A percentile compares a stretch with the other conserved stretches of the same genome.
Conservation (phyloP, 2,888 invertebrate genomes). For the Tribolium freemani region DNA sequence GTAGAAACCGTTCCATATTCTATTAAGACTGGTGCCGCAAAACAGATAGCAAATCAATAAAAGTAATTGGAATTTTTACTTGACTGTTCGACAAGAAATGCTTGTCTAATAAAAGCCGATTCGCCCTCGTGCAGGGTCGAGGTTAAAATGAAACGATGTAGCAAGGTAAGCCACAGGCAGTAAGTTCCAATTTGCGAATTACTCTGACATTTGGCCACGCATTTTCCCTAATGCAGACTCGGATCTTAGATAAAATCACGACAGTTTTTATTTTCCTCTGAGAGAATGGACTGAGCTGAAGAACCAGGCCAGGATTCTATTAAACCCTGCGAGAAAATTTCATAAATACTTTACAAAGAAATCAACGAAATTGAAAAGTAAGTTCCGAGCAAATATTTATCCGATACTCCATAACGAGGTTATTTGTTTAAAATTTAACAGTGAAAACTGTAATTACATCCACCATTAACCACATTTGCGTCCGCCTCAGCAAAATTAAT, state of each 20-base stretch:
- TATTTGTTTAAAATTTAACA: background rate
- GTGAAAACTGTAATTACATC: background rate
- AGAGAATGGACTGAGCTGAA: background rate
- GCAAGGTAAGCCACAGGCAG: conserved; percentile 52
- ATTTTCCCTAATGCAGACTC: conserved; percentile 27
- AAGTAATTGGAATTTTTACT: conserved; percentile 55
- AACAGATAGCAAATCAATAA: conserved; percentile 54
- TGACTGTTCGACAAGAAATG: conserved; percentile 53
- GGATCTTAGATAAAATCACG: conserved; percentile 37
- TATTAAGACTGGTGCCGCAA: conserved; percentile 47
- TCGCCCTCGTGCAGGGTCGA: conserved; percentile 26
- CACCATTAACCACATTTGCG: background rate
- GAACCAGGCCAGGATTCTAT: background rate
- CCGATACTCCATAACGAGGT: background rate
- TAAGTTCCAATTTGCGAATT: conserved; percentile 60
- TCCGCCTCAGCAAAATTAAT: background rate
- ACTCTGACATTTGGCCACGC: conserved; percentile 48
- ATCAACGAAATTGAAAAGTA: background rate
- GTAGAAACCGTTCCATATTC: conserved; percentile 44
- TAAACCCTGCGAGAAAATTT: background rate
- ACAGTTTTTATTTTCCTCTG: conserved; percentile 30
- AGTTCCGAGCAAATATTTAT: background rate
- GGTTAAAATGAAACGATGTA: conserved; percentile 52
- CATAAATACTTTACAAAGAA: background rate
- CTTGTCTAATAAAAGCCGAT: conserved; percentile 53